phyloP scores from a whole-genome alignment of 2,113 vertebrate genomes.

The Amblyornis subalaris region DNA sequence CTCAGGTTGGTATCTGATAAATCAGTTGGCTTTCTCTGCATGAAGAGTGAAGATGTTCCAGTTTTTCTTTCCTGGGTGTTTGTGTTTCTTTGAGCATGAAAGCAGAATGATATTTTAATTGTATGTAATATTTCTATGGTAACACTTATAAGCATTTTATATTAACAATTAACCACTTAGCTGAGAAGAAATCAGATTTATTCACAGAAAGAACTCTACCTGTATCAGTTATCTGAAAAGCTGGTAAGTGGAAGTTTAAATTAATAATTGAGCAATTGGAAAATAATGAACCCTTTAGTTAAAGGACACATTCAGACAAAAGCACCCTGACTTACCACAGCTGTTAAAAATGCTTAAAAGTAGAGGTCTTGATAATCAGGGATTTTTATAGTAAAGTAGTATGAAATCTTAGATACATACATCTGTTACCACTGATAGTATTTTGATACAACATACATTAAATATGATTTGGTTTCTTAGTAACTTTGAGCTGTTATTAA shows the following conservation, averaged over 20 bases:
- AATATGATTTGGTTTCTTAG: background rate
- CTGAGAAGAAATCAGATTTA: background rate
- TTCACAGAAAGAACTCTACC: background rate
- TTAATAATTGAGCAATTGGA: background rate
- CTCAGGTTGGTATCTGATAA: constrained; percentile 20
- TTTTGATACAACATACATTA: background rate
- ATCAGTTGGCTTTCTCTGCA: constrained; percentile 18
- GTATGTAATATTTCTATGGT: background rate
- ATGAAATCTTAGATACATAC: background rate
- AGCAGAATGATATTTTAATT: background rate
- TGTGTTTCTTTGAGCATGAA: constrained; percentile 49
- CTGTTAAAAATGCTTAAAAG: background rate
- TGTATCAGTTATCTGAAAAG: background rate
- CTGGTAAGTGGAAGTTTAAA: background rate
- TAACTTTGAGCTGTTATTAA: background rate
- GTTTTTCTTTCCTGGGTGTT: constrained; percentile 7
- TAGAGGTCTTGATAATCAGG: background rate
- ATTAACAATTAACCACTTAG: background rate
- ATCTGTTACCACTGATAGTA: background rate
- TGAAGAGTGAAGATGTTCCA: background rate
- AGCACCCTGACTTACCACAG: background rate
- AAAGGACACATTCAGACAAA: background rate
- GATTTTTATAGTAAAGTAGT: background rate
- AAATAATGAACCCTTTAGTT: background rate
- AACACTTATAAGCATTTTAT: background rate